Conservation (phyloP, 2,113 vertebrate species). For the Sterrhoptilus dennistouni region DNA sequence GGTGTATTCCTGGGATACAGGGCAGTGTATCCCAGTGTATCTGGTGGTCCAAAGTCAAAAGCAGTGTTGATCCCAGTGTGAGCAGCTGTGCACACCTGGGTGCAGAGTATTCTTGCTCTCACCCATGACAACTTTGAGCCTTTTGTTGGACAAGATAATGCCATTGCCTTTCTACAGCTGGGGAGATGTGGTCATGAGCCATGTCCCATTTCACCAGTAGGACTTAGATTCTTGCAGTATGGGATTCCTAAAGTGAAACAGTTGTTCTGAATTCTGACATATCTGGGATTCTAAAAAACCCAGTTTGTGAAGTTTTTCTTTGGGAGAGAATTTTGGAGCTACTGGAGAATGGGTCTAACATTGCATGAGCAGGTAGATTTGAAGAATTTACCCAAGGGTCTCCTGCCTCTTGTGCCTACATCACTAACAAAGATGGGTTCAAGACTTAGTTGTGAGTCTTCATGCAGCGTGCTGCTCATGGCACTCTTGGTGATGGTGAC, state of each 20-base stretch:
- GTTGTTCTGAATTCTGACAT: neutral
- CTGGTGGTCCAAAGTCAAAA: too few relatives aligned
- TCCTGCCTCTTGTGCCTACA: neutral
- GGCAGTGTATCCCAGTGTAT: too few relatives aligned
- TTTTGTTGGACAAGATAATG: neutral
- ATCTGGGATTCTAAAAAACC: neutral
- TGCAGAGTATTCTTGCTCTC: neutral
- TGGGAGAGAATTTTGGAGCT: neutral
- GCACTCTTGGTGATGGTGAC: neutral
- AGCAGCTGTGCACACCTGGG: neutral
- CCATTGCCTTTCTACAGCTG: neutral
- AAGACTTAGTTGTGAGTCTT: neutral
- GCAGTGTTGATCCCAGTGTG: neutral
- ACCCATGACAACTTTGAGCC: fast-evolving
- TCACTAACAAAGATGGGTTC: neutral
- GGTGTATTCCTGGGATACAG: neutral
- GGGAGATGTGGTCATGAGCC: too few relatives aligned
- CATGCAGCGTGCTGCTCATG: neutral
- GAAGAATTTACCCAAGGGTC: neutral
- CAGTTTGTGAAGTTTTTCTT: neutral
- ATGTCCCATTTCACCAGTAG: neutral
- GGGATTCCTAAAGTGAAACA: neutral
- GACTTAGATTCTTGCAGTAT: neutral
- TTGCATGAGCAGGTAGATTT: neutral
- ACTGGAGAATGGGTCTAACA: neutral